Evolutionary conservation across 2,888 invertebrate species (phyloP).

Genomic region (Agonum fuliginosum): DNA sequence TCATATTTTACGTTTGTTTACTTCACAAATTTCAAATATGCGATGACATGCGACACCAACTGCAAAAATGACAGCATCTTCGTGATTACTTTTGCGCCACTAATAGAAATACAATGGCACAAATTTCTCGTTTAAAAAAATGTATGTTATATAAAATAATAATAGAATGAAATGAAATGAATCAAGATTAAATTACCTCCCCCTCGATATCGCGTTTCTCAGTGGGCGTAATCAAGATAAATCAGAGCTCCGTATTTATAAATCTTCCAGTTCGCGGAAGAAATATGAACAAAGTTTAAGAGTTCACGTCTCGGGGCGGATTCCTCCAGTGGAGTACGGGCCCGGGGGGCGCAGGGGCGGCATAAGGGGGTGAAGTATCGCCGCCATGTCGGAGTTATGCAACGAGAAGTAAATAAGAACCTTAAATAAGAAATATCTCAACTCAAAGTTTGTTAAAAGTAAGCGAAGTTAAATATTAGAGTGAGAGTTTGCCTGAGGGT

Average conservation of each 20-base stretch:
- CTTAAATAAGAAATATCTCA: slow-evolving; percentile 56
- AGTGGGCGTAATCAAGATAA: not conserved
- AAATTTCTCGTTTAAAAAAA: too few relatives aligned
- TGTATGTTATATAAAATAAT: too few relatives aligned
- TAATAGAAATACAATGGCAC: too few relatives aligned
- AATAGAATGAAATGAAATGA: too few relatives aligned
- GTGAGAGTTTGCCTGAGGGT: slow-evolving; percentile 19
- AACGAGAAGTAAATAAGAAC: slow-evolving; percentile 53
- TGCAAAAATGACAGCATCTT: too few relatives aligned
- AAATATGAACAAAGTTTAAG: slow-evolving; percentile 50
- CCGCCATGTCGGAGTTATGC: slow-evolving; percentile 37
- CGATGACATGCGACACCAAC: too few relatives aligned
- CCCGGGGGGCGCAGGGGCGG: not conserved
- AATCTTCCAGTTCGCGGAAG: slow-evolving; percentile 15
- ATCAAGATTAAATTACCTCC: slow-evolving; percentile 56
- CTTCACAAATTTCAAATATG: too few relatives aligned
- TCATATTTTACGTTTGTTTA: not conserved
- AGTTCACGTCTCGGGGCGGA: slow-evolving; percentile 14
- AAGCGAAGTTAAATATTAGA: slow-evolving; percentile 52
- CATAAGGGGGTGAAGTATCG: slow-evolving; percentile 24
- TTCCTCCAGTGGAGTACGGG: not conserved
- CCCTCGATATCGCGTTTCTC: not conserved
- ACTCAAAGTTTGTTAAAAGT: slow-evolving; percentile 52
- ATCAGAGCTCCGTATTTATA: slow-evolving; percentile 26
- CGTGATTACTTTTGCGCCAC: too few relatives aligned